A percentile compares a stretch with the other conserved stretches of the same genome.
phyloP scores from a whole-genome alignment of 2,113 vertebrate genomes.

The Caracal caracal region DNA sequence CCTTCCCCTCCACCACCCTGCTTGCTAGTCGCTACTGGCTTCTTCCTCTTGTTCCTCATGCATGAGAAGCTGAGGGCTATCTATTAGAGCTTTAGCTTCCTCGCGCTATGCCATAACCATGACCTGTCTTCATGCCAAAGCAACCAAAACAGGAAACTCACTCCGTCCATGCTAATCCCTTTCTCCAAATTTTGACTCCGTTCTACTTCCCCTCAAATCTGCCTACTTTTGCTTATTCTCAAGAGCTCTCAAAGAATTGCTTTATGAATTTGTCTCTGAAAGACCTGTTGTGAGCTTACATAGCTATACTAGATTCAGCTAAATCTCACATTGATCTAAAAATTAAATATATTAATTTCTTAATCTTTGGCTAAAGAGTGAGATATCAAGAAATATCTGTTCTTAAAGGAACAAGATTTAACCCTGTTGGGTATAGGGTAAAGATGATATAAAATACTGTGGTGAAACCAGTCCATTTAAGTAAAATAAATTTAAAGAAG shows the following conservation, averaged over 20 bases:
- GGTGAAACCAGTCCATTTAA: slow-evolving; percentile 8
- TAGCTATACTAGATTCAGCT: not conserved
- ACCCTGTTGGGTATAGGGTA: not conserved
- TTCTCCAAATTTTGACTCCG: not conserved
- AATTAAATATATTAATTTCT: slow-evolving; percentile 24
- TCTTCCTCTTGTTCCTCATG: not conserved
- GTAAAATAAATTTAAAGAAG: slow-evolving; percentile 15
- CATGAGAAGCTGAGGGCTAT: not conserved
- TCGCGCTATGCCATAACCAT: not conserved
- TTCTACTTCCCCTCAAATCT: not conserved
- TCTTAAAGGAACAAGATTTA: slow-evolving; percentile 10
- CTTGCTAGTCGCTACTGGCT: not conserved
- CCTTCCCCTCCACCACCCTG: not conserved
- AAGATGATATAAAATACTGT: not conserved
- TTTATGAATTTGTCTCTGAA: not conserved
- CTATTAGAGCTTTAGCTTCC: not conserved
- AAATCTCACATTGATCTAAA: not conserved
- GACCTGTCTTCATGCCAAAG: not conserved
- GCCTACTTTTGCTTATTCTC: not conserved
- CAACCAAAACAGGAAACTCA: not conserved
- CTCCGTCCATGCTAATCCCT: not conserved
- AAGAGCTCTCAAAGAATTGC: not conserved
- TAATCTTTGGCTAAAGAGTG: not conserved
- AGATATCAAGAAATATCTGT: slow-evolving; percentile 2
- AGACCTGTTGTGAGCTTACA: not conserved